phyloP scores from a whole-genome alignment of 2,113 vertebrate genomes.

The Riparia riparia region DNA sequence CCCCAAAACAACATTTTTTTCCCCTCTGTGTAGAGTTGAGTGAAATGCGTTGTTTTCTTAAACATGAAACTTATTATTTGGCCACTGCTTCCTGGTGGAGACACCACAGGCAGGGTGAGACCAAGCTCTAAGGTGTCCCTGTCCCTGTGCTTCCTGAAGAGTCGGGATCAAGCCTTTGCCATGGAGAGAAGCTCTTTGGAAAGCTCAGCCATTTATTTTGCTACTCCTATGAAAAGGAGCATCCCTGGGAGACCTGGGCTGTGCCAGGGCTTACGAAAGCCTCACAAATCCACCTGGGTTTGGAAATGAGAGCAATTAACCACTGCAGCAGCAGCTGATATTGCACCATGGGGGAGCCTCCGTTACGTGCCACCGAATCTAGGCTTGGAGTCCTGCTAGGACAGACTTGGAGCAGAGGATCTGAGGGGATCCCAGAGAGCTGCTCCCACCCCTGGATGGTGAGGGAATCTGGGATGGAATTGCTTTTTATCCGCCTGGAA shows the following conservation, averaged over 20 bases:
- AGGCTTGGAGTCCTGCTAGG: not conserved
- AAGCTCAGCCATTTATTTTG: not conserved
- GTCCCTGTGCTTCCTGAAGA: not conserved
- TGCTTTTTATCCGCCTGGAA: not conserved
- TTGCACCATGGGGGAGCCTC: not conserved
- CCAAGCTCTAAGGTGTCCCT: not conserved
- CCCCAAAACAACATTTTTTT: not conserved
- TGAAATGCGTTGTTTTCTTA: not conserved
- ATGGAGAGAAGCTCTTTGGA: not conserved
- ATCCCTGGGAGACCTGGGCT: not conserved
- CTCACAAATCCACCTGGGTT: not conserved
- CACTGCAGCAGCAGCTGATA: not conserved
- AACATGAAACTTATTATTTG: not conserved
- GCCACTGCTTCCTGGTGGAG: not conserved
- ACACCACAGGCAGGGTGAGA: not conserved
- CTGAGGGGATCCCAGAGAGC: not conserved
- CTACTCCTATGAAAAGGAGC: not conserved
- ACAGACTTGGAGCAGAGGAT: not conserved
- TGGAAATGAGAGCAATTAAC: not conserved
- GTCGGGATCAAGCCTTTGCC: not conserved
- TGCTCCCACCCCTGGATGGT: not conserved
- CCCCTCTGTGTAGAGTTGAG: fast-evolving
- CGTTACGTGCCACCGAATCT: fast-evolving
- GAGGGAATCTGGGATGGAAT: not conserved
- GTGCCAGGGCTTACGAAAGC: not conserved